Percentiles rank a stretch among this genome's conserved stretches.
Evolutionary conservation across 1,140 invertebrate species (phyloP).

Genomic region (Mactra quadrangularis): DNA sequence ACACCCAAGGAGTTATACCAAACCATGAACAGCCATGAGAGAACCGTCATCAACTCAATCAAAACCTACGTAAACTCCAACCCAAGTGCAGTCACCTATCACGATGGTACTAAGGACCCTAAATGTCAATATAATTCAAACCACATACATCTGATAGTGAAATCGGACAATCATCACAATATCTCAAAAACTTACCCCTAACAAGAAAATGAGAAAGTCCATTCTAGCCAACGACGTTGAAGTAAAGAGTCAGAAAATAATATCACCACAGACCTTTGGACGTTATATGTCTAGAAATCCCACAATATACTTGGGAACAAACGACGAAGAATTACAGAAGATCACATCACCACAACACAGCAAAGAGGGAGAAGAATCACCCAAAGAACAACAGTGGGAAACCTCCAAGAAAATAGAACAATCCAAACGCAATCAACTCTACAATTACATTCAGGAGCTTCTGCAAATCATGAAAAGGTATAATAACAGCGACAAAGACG

Average conservation of each 20-base stretch:
- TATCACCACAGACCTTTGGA: not conserved
- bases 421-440: not conserved
- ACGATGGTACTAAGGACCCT: not conserved
- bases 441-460: not conserved
- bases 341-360: not conserved
- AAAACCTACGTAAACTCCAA: not conserved
- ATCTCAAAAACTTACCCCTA: not conserved
- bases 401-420: not conserved
- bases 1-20: no score
- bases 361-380: not conserved
- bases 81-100: not conserved
- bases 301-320: not conserved
- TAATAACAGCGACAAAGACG: not conserved
- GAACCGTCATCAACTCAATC: no score
- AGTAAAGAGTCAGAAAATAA: slow-evolving; percentile 1
- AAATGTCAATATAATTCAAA: not conserved
- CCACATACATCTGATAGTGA: not conserved
- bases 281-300: not conserved
- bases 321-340: not conserved
- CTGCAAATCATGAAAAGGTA: not conserved
- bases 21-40: no score
- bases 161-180: not conserved
- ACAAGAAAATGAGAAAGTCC: not conserved
- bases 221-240: not conserved
- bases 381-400: not conserved